A percentile compares a stretch with the other conserved stretches of the same genome.
Conservation (phyloP, 35 echinoderm and acorn worm genomes). For the Apostichopus californicus region DNA sequence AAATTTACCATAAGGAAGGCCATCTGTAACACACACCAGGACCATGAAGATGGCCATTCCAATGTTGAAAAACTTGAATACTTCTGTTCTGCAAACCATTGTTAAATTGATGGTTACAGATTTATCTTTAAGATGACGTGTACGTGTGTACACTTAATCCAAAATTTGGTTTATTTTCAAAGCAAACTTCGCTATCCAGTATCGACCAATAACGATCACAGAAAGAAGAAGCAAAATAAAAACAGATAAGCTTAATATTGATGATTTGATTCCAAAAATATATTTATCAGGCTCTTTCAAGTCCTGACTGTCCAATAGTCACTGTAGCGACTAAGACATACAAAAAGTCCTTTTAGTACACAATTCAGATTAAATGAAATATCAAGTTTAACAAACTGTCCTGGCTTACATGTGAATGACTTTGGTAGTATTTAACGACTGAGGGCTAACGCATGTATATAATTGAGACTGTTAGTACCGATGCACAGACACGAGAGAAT, state of each 20-base stretch:
- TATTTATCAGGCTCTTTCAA: neutral
- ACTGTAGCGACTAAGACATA: neutral
- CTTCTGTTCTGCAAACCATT: neutral
- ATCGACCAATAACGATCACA: neutral
- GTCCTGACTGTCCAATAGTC: neutral
- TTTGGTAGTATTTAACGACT: too few relatives aligned
- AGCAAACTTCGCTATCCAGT: neutral
- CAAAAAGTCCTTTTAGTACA: neutral
- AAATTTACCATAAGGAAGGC: neutral
- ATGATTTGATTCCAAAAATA: neutral
- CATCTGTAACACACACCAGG: neutral
- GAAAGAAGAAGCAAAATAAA: neutral
- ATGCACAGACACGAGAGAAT: too few relatives aligned
- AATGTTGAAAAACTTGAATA: neutral
- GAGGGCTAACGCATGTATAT: too few relatives aligned
- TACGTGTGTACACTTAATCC: too few relatives aligned
- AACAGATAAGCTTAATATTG: neutral
- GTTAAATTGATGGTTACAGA: neutral
- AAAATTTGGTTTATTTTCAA: neutral
- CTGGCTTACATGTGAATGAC: too few relatives aligned
- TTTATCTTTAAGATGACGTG: neutral
- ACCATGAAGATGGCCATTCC: neutral
- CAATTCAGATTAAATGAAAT: too few relatives aligned
- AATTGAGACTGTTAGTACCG: too few relatives aligned
- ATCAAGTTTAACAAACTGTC: too few relatives aligned